These are phyloP conservation scores for Colistium nudipinnis DNA, from an alignment of 2,113 vertebrate genomes.

Conservation along the genomic window DNA sequence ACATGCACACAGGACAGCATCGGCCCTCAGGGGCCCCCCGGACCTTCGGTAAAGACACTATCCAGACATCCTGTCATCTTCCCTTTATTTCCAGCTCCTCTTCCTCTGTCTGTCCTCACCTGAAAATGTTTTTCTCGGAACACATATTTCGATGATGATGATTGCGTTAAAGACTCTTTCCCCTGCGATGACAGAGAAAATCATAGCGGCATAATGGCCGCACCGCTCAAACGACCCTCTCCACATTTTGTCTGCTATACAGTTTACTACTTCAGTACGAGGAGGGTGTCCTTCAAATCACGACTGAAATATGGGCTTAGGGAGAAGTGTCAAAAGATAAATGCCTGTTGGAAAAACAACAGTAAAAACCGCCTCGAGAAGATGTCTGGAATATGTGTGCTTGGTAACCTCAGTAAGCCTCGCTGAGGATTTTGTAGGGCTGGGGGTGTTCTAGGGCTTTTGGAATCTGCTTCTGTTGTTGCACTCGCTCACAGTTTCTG, in stretches of 20 bases:
- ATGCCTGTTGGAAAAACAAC: conserved; percentile 65
- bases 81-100: conserved; percentile 21
- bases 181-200: conserved; percentile 21
- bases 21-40: conserved; percentile 93
- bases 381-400: conserved; percentile 60
- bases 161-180: conserved; percentile 46
- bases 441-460: conserved; percentile 60
- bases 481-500: conserved; percentile 50
- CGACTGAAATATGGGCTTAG: conserved; percentile 35
- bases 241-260: conserved; percentile 17
- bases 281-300: conserved; percentile 39
- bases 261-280: conserved; percentile 35
- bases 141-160: conserved; percentile 51
- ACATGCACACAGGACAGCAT: conserved; percentile 96
- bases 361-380: conserved; percentile 29
- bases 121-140: conserved; percentile 35
- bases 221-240: conserved; percentile 6
- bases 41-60: conserved; percentile 89
- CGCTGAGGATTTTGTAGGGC: conserved; percentile 47
- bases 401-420: conserved; percentile 50
- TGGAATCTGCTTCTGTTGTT: conserved; percentile 64
- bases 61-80: conserved; percentile 4
- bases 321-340: conserved; percentile 70
- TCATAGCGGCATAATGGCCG: conserved; percentile 14
- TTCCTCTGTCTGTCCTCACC: background rate